Conservation (phyloP, 92 coral and sea anemone genomes). For the Phenganax subtilis region DNA sequence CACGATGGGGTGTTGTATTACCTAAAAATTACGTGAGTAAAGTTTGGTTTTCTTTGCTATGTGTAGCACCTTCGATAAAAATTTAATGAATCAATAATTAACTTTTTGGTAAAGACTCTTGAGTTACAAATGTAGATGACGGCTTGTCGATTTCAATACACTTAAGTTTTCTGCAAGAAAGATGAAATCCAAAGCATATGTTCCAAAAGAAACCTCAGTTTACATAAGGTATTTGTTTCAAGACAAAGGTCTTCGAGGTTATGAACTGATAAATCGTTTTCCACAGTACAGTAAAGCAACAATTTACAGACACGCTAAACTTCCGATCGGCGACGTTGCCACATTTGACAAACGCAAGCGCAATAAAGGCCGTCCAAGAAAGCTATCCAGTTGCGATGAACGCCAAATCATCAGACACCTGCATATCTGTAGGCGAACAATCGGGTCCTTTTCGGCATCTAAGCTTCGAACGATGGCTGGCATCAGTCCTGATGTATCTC, state of each 20-base stretch:
- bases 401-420: background rate
- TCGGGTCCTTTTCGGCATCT: background rate
- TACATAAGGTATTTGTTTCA: conserved; percentile 23
- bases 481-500: background rate
- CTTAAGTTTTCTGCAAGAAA: background rate
- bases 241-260: background rate
- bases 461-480: background rate
- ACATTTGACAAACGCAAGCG: background rate
- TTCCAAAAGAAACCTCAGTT: background rate
- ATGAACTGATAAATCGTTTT: background rate
- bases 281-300: conserved; percentile 21
- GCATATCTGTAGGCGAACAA: background rate
- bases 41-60: background rate
- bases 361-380: conserved; percentile 1
- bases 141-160: background rate
- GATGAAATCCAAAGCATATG: conserved; percentile 11
- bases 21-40: background rate
- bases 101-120: background rate
- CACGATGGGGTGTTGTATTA: background rate
- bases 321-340: background rate
- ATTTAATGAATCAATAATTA: background rate
- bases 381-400: background rate
- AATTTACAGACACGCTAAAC: conserved; percentile 6
- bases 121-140: background rate
- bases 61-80: background rate